These are phyloP conservation scores for Cecropterus lyciades DNA, from an alignment of 1,140 invertebrate species.

Conservation along the genomic window DNA sequence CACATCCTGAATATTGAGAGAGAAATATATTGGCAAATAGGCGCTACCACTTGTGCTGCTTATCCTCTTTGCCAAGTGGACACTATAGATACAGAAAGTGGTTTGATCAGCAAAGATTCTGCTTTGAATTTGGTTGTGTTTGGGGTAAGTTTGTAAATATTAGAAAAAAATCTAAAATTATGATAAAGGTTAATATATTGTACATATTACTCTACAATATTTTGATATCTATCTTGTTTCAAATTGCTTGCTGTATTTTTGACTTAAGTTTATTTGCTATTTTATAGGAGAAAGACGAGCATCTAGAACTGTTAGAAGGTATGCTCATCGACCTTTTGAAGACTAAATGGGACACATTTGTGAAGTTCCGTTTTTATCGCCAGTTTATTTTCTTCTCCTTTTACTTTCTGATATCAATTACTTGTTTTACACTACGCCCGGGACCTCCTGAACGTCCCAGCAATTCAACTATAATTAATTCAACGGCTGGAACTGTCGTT, in stretches of 20 bases:
- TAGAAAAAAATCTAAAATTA: no score
- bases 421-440: slow-evolving; percentile 94
- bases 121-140: slow-evolving; percentile 99
- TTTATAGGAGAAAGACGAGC: slow-evolving; percentile 94
- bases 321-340: slow-evolving; percentile 96
- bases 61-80: slow-evolving; percentile 98
- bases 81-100: slow-evolving; percentile 96
- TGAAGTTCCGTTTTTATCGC: slow-evolving; percentile 96
- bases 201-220: no score
- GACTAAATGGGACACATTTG: slow-evolving; percentile 99
- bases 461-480: slow-evolving; percentile 62
- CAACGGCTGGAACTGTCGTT: slow-evolving; percentile 47
- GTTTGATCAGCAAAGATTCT: slow-evolving; percentile 96
- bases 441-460: slow-evolving; percentile 85
- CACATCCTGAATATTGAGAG: slow-evolving; percentile 97
- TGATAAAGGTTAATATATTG: no score
- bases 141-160: slow-evolving; percentile 87
- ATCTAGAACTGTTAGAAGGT: slow-evolving; percentile 98
- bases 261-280: not conserved
- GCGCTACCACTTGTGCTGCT: slow-evolving; percentile 97
- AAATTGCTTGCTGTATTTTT: no score
- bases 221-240: no score
- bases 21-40: slow-evolving; percentile 98
- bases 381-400: slow-evolving; percentile 95
- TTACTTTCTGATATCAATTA: slow-evolving; percentile 94